These are phyloP conservation scores for Nasonovia ribisnigri DNA, from an alignment of 2,888 invertebrate genomes.

Conservation along the genomic window DNA sequence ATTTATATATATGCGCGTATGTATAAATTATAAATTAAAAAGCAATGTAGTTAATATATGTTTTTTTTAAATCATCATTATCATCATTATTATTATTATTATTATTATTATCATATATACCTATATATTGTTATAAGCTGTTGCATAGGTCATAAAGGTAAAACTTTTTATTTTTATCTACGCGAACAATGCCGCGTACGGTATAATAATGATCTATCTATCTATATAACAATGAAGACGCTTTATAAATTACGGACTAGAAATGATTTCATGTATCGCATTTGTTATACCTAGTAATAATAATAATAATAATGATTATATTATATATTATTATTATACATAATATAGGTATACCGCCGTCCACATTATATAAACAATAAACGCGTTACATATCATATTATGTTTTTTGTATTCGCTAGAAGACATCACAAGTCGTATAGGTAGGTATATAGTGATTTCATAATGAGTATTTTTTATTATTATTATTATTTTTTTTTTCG, in stretches of 20 bases:
- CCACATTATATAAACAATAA: constrained; percentile 44
- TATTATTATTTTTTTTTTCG: constrained; percentile 16
- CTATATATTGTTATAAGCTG: not conserved
- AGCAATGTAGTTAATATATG: not conserved
- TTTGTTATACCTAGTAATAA: not conserved
- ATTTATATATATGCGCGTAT: not conserved
- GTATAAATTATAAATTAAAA: not conserved
- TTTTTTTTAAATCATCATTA: too few species aligned
- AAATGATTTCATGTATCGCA: constrained; percentile 37
- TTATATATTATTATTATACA: not conserved
- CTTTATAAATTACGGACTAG: constrained; percentile 30
- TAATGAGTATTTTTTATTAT: constrained; percentile 7
- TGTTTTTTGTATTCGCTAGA: constrained; percentile 32
- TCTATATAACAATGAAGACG: constrained; percentile 50
- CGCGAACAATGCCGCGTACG: constrained; percentile 36
- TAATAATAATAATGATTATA: not conserved
- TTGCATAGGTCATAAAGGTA: constrained; percentile 20
- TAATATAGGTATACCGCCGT: not conserved
- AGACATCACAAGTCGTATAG: not conserved
- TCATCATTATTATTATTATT: not conserved
- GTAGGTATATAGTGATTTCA: constrained; percentile 41
- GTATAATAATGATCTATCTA: not conserved
- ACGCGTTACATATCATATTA: constrained; percentile 1
- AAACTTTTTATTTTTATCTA: constrained; percentile 33
- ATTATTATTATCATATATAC: not conserved